Conservation (phyloP, 2,113 vertebrate genomes). For the Pholis gunnellus region DNA sequence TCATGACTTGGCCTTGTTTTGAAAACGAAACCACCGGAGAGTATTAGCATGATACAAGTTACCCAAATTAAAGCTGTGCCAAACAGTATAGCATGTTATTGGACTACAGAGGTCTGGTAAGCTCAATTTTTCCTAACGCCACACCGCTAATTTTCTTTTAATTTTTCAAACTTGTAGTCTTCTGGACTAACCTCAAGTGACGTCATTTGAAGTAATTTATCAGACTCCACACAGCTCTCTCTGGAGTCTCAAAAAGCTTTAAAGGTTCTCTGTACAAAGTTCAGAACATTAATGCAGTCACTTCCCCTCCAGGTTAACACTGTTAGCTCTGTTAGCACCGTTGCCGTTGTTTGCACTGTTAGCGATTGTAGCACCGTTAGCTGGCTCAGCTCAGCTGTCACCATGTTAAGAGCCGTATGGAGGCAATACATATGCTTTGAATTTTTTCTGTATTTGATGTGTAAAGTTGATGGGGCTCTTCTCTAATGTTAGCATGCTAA, state of each 20-base stretch:
- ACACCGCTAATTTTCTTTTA: background rate
- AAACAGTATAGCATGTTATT: background rate
- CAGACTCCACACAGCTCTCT: background rate
- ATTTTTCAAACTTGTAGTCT: background rate
- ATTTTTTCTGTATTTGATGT: background rate
- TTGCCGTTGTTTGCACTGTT: too few species aligned
- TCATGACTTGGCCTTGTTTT: constrained; percentile 38
- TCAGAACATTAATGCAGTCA: background rate
- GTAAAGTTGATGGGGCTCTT: background rate
- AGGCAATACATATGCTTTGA: background rate
- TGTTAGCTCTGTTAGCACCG: background rate
- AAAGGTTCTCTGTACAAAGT: background rate
- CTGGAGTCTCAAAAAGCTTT: background rate
- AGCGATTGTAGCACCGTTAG: too few species aligned
- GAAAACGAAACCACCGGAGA: background rate
- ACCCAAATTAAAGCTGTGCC: background rate
- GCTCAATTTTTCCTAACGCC: background rate
- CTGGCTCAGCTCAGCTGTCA: background rate
- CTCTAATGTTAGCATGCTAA: background rate
- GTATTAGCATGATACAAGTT: background rate
- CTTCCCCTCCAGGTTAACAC: background rate
- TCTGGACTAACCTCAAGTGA: background rate
- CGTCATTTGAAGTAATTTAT: background rate
- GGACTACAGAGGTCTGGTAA: background rate
- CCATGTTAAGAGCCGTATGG: background rate